Percentiles rank a stretch among this genome's conserved stretches.
These are phyloP conservation scores for Aricia agestis DNA, from an alignment of 1,140 invertebrate species.

Conservation along the genomic window DNA sequence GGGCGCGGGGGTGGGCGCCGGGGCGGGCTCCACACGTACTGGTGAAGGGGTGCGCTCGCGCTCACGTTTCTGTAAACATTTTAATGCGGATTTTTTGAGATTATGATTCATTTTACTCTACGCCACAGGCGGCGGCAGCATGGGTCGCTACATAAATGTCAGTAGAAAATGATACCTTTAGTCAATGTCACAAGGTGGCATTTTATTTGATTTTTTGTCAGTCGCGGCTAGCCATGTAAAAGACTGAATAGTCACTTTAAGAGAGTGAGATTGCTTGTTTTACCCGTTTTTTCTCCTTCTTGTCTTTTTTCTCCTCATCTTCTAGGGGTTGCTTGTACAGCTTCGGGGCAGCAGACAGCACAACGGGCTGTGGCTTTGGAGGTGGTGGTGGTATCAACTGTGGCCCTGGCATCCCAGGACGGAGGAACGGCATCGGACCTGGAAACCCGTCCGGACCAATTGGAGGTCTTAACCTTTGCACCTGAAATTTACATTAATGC, in stretches of 20 bases:
- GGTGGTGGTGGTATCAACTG: slow-evolving; percentile 61
- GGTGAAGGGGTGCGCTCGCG: slow-evolving; percentile 37
- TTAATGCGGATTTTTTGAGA: no score
- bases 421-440: slow-evolving; percentile 71
- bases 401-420: slow-evolving; percentile 56
- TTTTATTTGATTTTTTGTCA: no score
- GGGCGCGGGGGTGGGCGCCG: slow-evolving; percentile 48
- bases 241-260: no score
- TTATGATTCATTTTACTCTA: no score
- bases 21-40: slow-evolving; percentile 39
- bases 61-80: slow-evolving; percentile 37
- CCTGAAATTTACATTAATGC: slow-evolving; percentile 65
- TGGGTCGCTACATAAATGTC: no score
- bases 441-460: slow-evolving; percentile 44
- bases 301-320: slow-evolving; percentile 59
- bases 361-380: slow-evolving; percentile 76
- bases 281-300: slow-evolving; percentile 38
- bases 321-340: slow-evolving; percentile 76
- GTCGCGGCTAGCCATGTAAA: no score
- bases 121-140: no score
- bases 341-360: slow-evolving; percentile 80
- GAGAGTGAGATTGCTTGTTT: not conserved
- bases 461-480: slow-evolving; percentile 62
- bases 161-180: no score
- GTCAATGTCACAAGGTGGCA: no score